These are phyloP conservation scores for Neoaliturus tenellus DNA, from an alignment of 2,888 invertebrate genomes.

Conservation along the genomic window DNA sequence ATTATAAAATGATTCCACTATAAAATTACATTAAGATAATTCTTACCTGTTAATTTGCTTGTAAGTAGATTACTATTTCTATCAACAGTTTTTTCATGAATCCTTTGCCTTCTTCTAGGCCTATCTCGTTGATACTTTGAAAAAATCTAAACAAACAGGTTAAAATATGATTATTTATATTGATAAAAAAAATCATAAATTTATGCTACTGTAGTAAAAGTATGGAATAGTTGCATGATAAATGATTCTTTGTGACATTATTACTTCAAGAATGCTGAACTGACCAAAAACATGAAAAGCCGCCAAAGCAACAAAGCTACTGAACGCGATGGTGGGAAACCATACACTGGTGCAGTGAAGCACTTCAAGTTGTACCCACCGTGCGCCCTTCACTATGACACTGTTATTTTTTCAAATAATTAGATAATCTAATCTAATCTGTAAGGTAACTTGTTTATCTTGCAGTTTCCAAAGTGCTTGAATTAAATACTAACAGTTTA, in stretches of 20 bases:
- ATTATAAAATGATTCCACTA: too few relatives aligned
- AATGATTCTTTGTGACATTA: not conserved
- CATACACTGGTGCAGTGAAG: not conserved
- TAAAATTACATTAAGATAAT: too few relatives aligned
- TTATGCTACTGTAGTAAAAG: too few relatives aligned
- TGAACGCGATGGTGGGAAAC: not conserved
- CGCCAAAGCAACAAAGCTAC: not conserved
- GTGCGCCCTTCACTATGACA: not conserved
- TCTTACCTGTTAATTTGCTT: conserved; percentile 11
- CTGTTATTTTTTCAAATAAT: not conserved
- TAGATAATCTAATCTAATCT: not conserved
- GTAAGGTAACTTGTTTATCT: too few relatives aligned
- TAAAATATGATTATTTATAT: not conserved
- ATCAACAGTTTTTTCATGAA: conserved; percentile 24
- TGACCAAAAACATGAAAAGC: not conserved
- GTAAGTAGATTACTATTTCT: conserved; percentile 40
- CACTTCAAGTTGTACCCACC: not conserved
- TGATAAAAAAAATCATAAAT: too few relatives aligned
- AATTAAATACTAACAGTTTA: too few relatives aligned
- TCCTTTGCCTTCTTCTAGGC: not conserved
- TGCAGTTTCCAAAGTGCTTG: too few relatives aligned
- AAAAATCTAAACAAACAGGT: conserved; percentile 3
- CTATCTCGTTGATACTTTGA: conserved; percentile 35
- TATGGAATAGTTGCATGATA: not conserved
- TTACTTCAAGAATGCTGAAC: not conserved